phyloP scores from a whole-genome alignment of 2,113 vertebrate genomes.

The Triplophysa tibetana region DNA sequence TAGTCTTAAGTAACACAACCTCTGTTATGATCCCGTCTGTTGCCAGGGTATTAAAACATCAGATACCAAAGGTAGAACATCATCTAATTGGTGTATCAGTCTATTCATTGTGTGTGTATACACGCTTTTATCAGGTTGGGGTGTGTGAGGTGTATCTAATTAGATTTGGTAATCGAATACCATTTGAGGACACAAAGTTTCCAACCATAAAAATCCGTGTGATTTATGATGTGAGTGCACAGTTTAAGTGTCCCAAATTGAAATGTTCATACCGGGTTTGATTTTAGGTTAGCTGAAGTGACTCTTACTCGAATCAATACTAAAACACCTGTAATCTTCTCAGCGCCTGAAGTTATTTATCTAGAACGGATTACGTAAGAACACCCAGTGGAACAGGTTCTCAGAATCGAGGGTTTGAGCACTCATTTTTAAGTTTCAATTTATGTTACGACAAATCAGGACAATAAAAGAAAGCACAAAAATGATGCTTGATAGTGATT shows the following conservation, averaged over 20 bases:
- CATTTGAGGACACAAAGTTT: background rate
- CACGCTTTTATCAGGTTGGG: background rate
- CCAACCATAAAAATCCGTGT: background rate
- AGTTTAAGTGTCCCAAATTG: background rate
- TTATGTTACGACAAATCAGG: no score
- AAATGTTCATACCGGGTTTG: background rate
- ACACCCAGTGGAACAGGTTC: constrained; percentile 7
- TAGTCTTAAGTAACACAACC: background rate
- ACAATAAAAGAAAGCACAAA: no score
- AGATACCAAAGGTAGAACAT: background rate
- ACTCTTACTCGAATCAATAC: constrained; percentile 5
- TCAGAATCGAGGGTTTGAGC: background rate
- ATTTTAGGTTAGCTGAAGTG: background rate
- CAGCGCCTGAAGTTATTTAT: constrained; percentile 20
- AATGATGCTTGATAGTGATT: no score
- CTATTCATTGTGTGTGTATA: background rate
- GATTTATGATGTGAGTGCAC: background rate
- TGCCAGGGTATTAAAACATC: constrained; percentile 22
- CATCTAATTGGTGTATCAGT: background rate
- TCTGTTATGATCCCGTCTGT: constrained; percentile 16
- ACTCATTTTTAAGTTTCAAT: background rate
- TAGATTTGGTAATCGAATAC: background rate
- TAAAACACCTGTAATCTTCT: background rate
- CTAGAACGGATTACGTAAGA: constrained; percentile 1
- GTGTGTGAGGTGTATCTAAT: background rate